Evolutionary conservation across 2,113 vertebrate species (phyloP).

Genomic region (Origma solitaria): DNA sequence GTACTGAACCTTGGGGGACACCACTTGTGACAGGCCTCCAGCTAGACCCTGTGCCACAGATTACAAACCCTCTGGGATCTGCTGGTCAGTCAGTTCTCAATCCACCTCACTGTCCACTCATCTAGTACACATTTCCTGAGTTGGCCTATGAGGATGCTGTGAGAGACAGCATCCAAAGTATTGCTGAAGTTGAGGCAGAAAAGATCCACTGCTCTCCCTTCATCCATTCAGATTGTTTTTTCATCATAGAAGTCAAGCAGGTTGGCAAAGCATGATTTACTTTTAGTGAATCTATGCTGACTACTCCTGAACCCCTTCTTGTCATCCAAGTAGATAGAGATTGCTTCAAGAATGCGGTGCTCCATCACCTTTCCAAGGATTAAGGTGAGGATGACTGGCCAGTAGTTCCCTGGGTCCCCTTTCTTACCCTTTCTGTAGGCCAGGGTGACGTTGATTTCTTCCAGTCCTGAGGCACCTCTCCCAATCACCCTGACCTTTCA

Average conservation of each 20-base stretch:
- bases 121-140: neutral
- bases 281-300: neutral
- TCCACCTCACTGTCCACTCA: neutral
- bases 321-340: neutral
- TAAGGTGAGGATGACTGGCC: neutral
- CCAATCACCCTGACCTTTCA: neutral
- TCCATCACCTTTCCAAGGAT: neutral
- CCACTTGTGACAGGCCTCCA: neutral
- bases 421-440: neutral
- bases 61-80: neutral
- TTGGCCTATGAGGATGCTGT: neutral
- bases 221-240: neutral
- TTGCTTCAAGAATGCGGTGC: rapidly evolving
- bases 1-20: neutral
- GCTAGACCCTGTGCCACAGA: neutral
- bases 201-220: neutral
- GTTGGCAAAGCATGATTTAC: neutral
- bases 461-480: neutral
- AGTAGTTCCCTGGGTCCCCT: neutral
- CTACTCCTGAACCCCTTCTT: neutral
- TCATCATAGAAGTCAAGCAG: neutral
- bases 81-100: neutral
- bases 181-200: rapidly evolving
- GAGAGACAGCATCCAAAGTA: neutral
- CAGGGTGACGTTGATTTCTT: neutral